Percentiles rank a stretch among this genome's conserved stretches.
These are phyloP conservation scores for Xiphorhynchus elegans DNA, from an alignment of 2,113 vertebrate genomes.

Conservation along the genomic window DNA sequence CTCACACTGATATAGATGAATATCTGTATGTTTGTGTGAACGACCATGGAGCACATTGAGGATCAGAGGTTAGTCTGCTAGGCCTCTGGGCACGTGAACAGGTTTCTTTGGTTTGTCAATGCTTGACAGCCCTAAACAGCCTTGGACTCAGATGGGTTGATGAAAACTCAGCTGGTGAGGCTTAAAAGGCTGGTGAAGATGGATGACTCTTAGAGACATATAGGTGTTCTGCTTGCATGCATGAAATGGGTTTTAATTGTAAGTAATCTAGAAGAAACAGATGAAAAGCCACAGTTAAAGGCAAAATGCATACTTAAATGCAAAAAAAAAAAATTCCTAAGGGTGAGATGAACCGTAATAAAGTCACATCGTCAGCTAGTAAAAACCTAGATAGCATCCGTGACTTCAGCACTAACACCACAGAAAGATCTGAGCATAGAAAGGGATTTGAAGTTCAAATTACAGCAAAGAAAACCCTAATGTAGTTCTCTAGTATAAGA, in stretches of 20 bases:
- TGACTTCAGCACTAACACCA: not conserved
- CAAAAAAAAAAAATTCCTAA: not conserved
- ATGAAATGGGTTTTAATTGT: not conserved
- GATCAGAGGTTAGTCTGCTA: not conserved
- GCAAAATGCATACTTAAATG: not conserved
- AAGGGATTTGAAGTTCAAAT: not conserved
- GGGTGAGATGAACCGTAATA: not conserved
- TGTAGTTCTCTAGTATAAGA: not conserved
- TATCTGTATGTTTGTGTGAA: not conserved
- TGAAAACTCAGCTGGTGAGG: not conserved
- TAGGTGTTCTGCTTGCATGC: not conserved
- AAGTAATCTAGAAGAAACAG: not conserved
- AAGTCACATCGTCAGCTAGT: not conserved
- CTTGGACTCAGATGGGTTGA: not conserved
- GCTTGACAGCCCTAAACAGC: not conserved
- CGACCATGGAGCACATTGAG: not conserved
- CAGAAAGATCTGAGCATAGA: not conserved
- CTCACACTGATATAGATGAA: not conserved
- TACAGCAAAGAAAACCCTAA: not conserved
- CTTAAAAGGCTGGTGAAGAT: not conserved
- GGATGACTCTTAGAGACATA: rapidly evolving
- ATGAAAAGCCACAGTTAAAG: not conserved
- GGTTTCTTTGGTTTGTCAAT: not conserved
- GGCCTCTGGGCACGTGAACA: not conserved
- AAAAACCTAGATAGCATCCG: not conserved